phyloP scores from a whole-genome alignment of 1,140 invertebrate species.

The Drosophila burlai region DNA sequence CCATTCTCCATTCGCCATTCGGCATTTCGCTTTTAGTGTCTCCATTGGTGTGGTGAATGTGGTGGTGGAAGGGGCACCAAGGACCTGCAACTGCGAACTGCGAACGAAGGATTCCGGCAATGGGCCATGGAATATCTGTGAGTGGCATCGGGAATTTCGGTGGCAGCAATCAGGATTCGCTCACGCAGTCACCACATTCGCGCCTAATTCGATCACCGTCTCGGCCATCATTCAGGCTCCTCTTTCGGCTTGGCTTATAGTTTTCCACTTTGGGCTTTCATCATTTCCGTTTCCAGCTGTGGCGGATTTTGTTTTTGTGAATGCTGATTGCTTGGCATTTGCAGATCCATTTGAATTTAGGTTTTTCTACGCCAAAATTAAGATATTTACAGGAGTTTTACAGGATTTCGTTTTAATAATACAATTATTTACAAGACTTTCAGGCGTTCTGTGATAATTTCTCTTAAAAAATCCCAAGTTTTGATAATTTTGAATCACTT shows the following conservation, averaged over 20 bases:
- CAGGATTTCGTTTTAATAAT: background rate
- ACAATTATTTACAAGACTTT: background rate
- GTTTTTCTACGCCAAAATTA: background rate
- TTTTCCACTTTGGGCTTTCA: background rate
- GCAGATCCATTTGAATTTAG: background rate
- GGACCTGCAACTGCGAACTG: background rate
- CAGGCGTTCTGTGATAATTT: too few species aligned
- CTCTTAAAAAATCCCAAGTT: too few species aligned
- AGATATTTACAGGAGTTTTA: background rate
- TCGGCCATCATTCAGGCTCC: constrained; percentile 6
- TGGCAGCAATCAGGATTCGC: constrained; percentile 31
- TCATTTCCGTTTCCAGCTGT: constrained; percentile 4
- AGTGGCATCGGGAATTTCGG: constrained; percentile 31
- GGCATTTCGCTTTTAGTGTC: constrained; percentile 19
- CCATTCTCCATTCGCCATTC: background rate
- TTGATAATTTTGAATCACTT: too few species aligned
- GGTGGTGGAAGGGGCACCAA: too few species aligned
- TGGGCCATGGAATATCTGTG: constrained; percentile 22
- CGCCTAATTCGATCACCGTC: constrained; percentile 34
- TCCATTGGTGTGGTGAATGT: background rate
- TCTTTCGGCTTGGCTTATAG: background rate
- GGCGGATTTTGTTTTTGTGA: background rate
- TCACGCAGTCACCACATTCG: constrained; percentile 22
- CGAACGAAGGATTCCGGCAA: background rate
- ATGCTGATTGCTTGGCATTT: background rate